Evolutionary conservation across 2,888 invertebrate species (phyloP), one percentile per base, ranked within the genome.

Genomic region (Caenorhabditis sp.): DNA sequence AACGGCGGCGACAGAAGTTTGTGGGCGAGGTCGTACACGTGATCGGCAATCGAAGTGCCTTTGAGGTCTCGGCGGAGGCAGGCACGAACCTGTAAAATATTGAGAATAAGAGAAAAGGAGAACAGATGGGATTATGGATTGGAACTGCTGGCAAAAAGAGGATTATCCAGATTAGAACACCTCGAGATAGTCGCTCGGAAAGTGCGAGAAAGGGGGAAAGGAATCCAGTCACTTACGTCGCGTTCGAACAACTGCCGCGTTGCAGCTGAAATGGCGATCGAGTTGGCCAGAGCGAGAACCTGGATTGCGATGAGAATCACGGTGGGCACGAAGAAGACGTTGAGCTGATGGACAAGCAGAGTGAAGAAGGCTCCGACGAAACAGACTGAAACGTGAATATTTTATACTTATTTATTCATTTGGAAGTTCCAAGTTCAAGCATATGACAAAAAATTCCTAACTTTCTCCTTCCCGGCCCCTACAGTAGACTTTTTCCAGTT

Each of bases 151-250:
- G 30, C 20, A 26, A 37, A 24, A 53, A 32, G 41, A 50, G 41
- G 22, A 63, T 63, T 32, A 52, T 63, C 63, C 53, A 41, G 53
- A 52, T 63, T 63, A 52, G 52, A 26, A 59, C 56, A 58, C 58
- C 22, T 43, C 20, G 17, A 52, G 26, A 41, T 24, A n/a, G 24
- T 52, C n/a, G n/a, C n/a, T n/a, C n/a, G n/a, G n/a, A n/a, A n/a
- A n/a, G n/a, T n/a, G n/a, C 3, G 37, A 37, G 9, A 13, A 22
- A 20, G 7, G 24, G 20, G 20, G 24, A 26, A 5, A 45, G 27
- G 50, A 63, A 50, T 26, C 52, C 41, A 35, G 17, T 30, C 7
- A 20, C 68, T 68, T 26, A 68, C 68, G 35, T 58, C 52, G 5
- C 11, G 46, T 50, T 68, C 68, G 37, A 68, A 68, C 58, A 68